These are phyloP conservation scores for Peromyscus maniculatus DNA, from an alignment of 2,113 vertebrate species.

Conservation along the genomic window DNA sequence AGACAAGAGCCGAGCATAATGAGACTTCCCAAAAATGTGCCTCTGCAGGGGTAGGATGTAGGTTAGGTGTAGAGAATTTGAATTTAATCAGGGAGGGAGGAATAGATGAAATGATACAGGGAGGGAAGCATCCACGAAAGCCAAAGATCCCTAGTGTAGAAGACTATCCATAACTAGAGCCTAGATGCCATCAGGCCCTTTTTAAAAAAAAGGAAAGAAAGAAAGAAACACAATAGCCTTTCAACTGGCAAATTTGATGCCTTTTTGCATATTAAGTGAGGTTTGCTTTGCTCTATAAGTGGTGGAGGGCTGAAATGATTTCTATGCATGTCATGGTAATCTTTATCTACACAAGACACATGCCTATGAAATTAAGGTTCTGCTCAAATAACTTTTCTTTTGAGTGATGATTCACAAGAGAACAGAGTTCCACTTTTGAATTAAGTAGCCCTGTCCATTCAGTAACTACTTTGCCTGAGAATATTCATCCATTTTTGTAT, in stretches of 20 bases:
- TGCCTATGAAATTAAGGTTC: slow-evolving; percentile 77
- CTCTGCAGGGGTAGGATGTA: not conserved
- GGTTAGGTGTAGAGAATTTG: not conserved
- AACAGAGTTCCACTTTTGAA: slow-evolving; percentile 57
- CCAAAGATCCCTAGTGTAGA: not conserved
- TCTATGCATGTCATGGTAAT: slow-evolving; percentile 72
- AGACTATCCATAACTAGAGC: not conserved
- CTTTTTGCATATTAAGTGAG: slow-evolving; percentile 72
- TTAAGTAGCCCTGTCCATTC: slow-evolving; percentile 63
- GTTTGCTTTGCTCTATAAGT: slow-evolving; percentile 68
- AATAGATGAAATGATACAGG: not conserved
- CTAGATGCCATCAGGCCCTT: not conserved
- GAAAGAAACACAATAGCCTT: slow-evolving; percentile 61
- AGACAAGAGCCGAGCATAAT: not conserved
- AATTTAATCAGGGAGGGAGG: not conserved
- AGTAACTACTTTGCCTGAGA: slow-evolving; percentile 50
- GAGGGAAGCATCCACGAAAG: not conserved
- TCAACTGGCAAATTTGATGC: slow-evolving; percentile 57
- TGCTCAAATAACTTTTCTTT: slow-evolving; percentile 78
- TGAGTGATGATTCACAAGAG: slow-evolving; percentile 72
- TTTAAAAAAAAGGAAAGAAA: too few relatives aligned
- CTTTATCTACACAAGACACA: slow-evolving; percentile 79
- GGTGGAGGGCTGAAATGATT: slow-evolving; percentile 66
- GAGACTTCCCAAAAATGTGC: not conserved
- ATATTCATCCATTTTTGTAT: slow-evolving; percentile 40